Conservation (phyloP, 2,113 vertebrate genomes). For the Gobiocypris rarus region DNA sequence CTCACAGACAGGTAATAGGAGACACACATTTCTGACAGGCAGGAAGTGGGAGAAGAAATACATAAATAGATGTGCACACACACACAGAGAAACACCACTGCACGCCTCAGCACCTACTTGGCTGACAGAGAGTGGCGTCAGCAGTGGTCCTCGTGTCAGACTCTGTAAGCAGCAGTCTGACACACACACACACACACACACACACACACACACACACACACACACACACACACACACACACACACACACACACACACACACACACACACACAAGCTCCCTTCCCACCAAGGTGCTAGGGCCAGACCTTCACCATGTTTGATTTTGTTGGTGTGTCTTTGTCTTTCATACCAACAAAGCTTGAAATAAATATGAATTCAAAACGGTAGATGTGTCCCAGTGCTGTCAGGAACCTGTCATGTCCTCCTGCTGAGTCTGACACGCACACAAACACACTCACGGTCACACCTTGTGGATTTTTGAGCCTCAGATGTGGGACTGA, state of each 20-base stretch:
- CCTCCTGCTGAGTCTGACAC: constrained; percentile 59
- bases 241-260: too few species aligned
- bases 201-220: too few species aligned
- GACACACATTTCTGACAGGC: constrained; percentile 15
- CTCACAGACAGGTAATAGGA: constrained; percentile 36
- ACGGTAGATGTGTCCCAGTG: constrained; percentile 63
- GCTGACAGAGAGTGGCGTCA: constrained; percentile 71
- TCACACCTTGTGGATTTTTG: constrained; percentile 57
- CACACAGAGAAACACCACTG: constrained; percentile 28
- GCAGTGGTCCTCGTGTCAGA: constrained; percentile 55
- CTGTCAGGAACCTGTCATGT: constrained; percentile 74
- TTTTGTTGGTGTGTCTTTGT: constrained; percentile 70
- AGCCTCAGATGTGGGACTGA: constrained; percentile 59
- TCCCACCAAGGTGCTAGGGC: constrained; percentile 65
- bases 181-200: constrained; percentile 44
- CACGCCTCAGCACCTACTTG: constrained; percentile 74
- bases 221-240: constrained; percentile 46
- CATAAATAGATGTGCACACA: constrained; percentile 29
- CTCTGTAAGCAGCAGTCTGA: constrained; percentile 35
- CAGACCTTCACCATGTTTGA: constrained; percentile 61
- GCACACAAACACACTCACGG: constrained; percentile 28
- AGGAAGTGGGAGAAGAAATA: constrained; percentile 19
- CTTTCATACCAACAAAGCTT: constrained; percentile 41
- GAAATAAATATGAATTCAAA: constrained; percentile 62
- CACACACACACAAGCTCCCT: constrained; percentile 47